Evolutionary conservation across 2,113 vertebrate species (phyloP).

Genomic region (Podocnemis expansa): DNA sequence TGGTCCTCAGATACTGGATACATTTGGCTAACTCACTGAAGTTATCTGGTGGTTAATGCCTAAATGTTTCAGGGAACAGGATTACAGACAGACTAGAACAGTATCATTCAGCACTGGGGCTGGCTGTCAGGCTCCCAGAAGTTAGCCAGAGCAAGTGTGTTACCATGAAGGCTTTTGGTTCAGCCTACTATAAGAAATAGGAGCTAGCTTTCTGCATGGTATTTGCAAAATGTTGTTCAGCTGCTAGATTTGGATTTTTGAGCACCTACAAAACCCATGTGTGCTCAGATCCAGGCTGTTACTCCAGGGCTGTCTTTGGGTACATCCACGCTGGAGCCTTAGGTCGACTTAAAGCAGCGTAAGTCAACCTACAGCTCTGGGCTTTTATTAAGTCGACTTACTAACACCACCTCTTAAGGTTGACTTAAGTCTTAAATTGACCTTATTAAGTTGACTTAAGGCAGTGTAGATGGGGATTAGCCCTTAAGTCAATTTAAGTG

Average conservation of each 20-base stretch:
- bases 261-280: not conserved
- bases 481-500: too few relatives aligned
- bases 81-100: not conserved
- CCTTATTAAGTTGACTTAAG: too few relatives aligned
- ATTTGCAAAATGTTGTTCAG: not conserved
- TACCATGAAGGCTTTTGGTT: not conserved
- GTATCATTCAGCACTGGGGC: not conserved
- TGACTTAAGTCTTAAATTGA: too few relatives aligned
- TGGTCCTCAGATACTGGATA: not conserved
- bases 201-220: not conserved
- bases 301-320: not conserved
- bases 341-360: too few relatives aligned
- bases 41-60: not conserved
- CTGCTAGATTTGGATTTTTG: not conserved
- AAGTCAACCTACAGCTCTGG: too few relatives aligned
- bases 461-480: too few relatives aligned
- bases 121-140: not conserved
- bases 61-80: not conserved
- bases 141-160: not conserved
- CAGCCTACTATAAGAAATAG: not conserved
- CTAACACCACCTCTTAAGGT: too few relatives aligned
- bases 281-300: not conserved
- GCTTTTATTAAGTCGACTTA: too few relatives aligned
- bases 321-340: too few relatives aligned
- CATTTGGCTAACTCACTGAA: fast-evolving